Evolutionary conservation across 1,140 invertebrate species (phyloP), one percentile per base, ranked within the genome.

Genomic region (Listronotus oregonensis): DNA sequence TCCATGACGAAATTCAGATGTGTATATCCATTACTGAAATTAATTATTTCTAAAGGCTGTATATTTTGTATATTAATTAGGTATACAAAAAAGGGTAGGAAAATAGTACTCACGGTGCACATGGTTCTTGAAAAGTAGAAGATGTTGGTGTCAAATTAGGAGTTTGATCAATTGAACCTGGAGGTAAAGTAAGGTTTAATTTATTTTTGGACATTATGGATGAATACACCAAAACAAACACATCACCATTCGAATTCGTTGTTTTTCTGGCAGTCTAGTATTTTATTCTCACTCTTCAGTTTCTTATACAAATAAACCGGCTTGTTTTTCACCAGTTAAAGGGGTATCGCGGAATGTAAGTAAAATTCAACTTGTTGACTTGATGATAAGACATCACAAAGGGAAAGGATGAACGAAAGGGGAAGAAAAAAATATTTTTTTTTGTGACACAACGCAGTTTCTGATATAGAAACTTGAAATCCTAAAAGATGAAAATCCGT

Each of bases 121-220:
- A 14, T 37, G 71, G 34, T 69, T 78, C 75, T 66, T 72, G 70
- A 73, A 77, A 76, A 18, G 68, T 57, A 18, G 70, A 67, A 61
- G 71, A 73, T 65, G 89, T 87, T 58, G 90, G 87, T 46, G 89
- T 88, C n/a, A 86, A 82, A 70, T 86, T 84, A 71, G 89, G 85
- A 51, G 82, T 85, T 43, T 89, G 86, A 77, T 95, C 92, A 68
- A 94, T 89, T 63, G 92, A 89, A 71, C 91, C 91, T 75, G 92
- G 90, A 72, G 93, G 93, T 75, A 95, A 84, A 73, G 92, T 95
- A 79, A 96, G 81, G 78, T 96, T 96, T 73, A 96, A 85, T 83
- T 95, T 96, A 82, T 96, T 96, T 80, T 96, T 96, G 71, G 92
- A 94, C 91, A 94, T 94, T 66, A 59, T 73, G 59, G 47, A 63